These are phyloP conservation scores for Scyliorhinus canicula DNA, from an alignment of 2,797 vertebrate genomes.

Conservation along the genomic window DNA sequence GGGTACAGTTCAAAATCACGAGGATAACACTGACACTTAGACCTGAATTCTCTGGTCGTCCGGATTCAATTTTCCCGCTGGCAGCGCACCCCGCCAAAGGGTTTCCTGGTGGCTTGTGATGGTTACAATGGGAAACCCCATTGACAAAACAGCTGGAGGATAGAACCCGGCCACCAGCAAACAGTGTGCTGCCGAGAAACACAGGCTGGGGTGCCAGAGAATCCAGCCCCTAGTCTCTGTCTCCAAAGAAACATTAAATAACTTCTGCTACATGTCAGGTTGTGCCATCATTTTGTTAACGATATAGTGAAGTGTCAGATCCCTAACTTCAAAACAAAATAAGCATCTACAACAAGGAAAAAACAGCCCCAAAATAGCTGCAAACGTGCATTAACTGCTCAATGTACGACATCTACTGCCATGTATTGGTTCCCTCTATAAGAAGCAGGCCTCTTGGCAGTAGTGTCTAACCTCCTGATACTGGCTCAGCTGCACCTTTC, in stretches of 20 bases:
- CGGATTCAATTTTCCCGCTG: too few species aligned
- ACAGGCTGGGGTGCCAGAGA: too few species aligned
- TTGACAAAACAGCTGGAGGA: too few species aligned
- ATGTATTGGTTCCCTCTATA: not conserved
- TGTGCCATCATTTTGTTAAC: not conserved
- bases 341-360: not conserved
- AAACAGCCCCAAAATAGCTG: not conserved
- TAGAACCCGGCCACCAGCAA: too few species aligned
- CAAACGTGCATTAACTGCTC: not conserved
- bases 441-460: not conserved
- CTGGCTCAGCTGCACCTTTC: not conserved
- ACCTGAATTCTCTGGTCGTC: too few species aligned
- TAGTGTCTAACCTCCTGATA: not conserved
- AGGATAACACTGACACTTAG: not conserved
- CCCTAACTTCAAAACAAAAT: not conserved
- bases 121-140: too few species aligned
- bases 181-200: too few species aligned
- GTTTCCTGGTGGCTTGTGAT: too few species aligned
- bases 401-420: not conserved
- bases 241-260: not conserved
- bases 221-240: too few species aligned
- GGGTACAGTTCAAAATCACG: not conserved
- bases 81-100: too few species aligned
- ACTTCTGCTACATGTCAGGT: not conserved
- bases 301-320: not conserved